These are phyloP conservation scores for Peromyscus leucopus DNA, from an alignment of 2,113 vertebrate species.

Conservation along the genomic window DNA sequence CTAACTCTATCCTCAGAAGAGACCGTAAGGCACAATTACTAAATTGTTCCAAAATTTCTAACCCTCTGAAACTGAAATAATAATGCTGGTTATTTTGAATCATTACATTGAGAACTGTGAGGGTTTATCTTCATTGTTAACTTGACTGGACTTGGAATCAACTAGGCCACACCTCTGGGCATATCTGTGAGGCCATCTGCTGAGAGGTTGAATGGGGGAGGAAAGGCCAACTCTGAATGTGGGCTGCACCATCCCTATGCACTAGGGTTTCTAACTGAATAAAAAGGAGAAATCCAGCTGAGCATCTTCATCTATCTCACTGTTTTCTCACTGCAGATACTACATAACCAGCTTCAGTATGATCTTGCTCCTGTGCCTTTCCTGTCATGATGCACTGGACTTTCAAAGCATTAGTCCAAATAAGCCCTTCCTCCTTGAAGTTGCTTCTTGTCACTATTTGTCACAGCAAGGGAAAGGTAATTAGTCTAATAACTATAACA, in stretches of 20 bases:
- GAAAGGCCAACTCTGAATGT: not conserved
- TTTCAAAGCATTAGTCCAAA: not conserved
- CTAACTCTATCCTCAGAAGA: conserved; percentile 1
- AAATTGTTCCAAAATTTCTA: conserved; percentile 3
- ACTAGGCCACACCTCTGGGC: not conserved
- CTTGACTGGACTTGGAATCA: not conserved
- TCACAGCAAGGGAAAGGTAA: not conserved
- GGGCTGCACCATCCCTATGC: not conserved
- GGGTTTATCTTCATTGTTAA: not conserved
- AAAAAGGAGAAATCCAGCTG: not conserved
- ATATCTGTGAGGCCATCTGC: not conserved
- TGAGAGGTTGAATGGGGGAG: not conserved
- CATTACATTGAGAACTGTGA: not conserved
- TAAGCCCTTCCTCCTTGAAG: not conserved
- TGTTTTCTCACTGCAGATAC: not conserved
- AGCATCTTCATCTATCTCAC: not conserved
- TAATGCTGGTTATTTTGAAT: conserved; percentile 7
- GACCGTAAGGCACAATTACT: not conserved
- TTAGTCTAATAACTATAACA: not conserved
- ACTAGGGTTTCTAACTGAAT: not conserved
- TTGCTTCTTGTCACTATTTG: not conserved
- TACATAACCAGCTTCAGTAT: not conserved
- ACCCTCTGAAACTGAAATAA: conserved; percentile 6
- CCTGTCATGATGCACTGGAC: too few species aligned
- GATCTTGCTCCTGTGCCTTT: not conserved